Base-by-base conservation (phyloP, 2,113 vertebrate species). In the Bagarius yarrelli region DNA sequence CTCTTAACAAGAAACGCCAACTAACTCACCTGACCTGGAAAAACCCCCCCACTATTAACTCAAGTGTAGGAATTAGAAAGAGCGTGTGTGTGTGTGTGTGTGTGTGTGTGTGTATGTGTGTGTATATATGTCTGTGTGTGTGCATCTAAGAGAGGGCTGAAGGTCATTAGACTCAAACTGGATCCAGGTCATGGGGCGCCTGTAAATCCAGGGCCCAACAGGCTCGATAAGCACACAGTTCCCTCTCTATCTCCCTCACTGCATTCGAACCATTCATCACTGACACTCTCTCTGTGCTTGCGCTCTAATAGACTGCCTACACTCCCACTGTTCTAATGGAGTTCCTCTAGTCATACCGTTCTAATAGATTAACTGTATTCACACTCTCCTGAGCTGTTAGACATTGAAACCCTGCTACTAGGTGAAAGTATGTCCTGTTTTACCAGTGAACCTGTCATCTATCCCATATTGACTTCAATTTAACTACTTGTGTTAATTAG, bases 1-100 rank as follows among this genome's bases (percentile, higher is more conserved):
- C 93, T 92, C 91, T 92, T 91, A 91, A 64, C 86, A 85, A 94
- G 93, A 94, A 94, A 95, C 93, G 92, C 92, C 91, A 91, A 90
- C 90, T 93, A 92, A 90, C 93, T 95, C 93, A 94, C 94, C 94
- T 94, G 93, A n/a, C n/a, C n/a, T n/a, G 92, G 95, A 94, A 95
- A 88, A 86, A 95, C n/a, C n/a, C n/a, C n/a, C n/a, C n/a, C 94
- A 94, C 59, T 67, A 85, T 83, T 95, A 94, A 94, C 94, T 92
- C 93, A 91, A 90, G 91, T 94, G 91, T 89, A 89, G 91, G 91
- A 92, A 85, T 87, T 92, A 88, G 76, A 88, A 85, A 70, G 55
- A 36, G 64, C 61, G 76, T 66, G 16, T 40, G 47, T 52, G 56
- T 69, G 40, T 76, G 70, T 69, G 74, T 69, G 72, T 76, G 73